Evolutionary conservation across 64 coral and sea anemone species (phyloP).

Genomic region (Astreopora myriophthalma): DNA sequence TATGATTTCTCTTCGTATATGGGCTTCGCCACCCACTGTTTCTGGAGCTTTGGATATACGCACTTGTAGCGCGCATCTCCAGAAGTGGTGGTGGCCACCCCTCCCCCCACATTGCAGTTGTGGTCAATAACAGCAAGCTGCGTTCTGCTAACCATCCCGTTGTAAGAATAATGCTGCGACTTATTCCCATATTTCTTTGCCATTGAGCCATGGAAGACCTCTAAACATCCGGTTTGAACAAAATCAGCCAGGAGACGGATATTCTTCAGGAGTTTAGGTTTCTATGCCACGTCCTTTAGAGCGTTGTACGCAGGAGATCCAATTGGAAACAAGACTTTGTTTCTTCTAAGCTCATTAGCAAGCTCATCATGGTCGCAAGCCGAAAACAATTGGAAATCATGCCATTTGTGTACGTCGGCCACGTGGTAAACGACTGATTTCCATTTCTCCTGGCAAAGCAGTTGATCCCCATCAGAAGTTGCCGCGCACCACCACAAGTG

Average conservation of each 20-base stretch:
- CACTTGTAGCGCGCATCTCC: constrained; percentile 28
- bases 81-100: neutral
- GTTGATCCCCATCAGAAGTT: neutral
- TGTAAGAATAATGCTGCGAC: constrained; percentile 53
- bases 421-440: neutral
- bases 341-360: neutral
- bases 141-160: constrained; percentile 46
- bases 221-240: constrained; percentile 33
- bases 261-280: constrained; percentile 10
- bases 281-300: constrained; percentile 12
- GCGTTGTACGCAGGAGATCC: constrained; percentile 9
- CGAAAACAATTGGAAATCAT: neutral
- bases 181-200: constrained; percentile 12
- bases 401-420: neutral
- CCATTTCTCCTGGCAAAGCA: neutral
- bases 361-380: neutral
- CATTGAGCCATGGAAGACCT: constrained; percentile 18
- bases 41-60: neutral
- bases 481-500: constrained; percentile 22
- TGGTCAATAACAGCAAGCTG: constrained; percentile 43
- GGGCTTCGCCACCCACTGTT: neutral
- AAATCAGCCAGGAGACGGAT: neutral
- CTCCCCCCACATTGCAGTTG: neutral
- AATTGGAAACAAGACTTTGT: neutral
- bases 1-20: neutral